These are phyloP conservation scores for Prosapia bicincta DNA, from an alignment of 2,888 invertebrate species.

Conservation along the genomic window DNA sequence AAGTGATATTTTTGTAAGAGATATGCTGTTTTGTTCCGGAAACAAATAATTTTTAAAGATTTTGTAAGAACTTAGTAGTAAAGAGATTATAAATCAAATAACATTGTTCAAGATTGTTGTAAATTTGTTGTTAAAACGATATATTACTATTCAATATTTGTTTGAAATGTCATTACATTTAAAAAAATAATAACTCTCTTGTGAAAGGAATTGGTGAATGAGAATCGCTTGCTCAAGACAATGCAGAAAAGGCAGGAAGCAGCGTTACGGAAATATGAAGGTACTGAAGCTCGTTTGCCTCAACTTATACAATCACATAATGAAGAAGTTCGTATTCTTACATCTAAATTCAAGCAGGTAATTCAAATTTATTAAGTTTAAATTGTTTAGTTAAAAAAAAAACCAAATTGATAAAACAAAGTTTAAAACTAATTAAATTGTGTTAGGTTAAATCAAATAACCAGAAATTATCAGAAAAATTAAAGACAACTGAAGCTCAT, in stretches of 20 bases:
- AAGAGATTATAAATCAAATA: too few relatives aligned
- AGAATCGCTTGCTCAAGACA: conserved; percentile 70
- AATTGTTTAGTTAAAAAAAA: too few relatives aligned
- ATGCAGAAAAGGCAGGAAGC: conserved; percentile 77
- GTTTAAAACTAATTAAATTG: conserved; percentile 4
- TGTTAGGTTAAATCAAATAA: conserved; percentile 38
- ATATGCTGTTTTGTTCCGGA: too few relatives aligned
- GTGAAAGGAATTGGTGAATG: conserved; percentile 61
- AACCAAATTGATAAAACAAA: too few relatives aligned
- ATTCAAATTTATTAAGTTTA: background rate
- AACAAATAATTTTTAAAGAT: too few relatives aligned
- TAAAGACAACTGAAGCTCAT: conserved; percentile 64
- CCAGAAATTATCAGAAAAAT: conserved; percentile 48
- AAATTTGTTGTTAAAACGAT: too few relatives aligned
- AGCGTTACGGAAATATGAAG: conserved; percentile 74
- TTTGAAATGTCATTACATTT: too few relatives aligned
- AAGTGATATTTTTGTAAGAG: too few relatives aligned
- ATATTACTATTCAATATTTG: too few relatives aligned
- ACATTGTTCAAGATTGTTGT: too few relatives aligned
- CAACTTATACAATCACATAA: conserved; percentile 70
- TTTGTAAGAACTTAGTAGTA: too few relatives aligned
- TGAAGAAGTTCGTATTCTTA: conserved; percentile 71
- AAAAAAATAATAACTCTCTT: too few relatives aligned
- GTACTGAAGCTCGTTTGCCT: conserved; percentile 72
- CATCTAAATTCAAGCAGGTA: conserved; percentile 56